A percentile compares a stretch with the other conserved stretches of the same genome.
phyloP scores from a whole-genome alignment of 2,888 invertebrate genomes.

The Meliscaeva auricollis region DNA sequence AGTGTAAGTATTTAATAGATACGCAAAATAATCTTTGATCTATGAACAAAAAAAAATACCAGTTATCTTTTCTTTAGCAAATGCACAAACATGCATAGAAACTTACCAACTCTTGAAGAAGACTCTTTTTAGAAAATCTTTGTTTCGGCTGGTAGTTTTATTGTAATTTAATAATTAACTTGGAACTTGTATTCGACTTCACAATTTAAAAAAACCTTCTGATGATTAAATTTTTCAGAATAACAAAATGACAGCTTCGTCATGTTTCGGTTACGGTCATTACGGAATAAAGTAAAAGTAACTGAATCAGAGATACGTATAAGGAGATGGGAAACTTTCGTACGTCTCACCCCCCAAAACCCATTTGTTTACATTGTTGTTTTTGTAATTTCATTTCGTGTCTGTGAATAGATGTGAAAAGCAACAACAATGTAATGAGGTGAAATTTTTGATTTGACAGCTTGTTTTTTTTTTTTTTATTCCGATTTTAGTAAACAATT shows the following conservation, averaged over 20 bases:
- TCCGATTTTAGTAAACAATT: no score
- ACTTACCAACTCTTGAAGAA: slow-evolving; percentile 7
- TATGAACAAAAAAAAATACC: neutral
- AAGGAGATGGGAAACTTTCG: no score
- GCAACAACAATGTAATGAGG: no score
- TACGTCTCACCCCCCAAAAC: no score
- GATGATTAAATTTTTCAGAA: slow-evolving; percentile 9
- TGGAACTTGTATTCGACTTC: no score
- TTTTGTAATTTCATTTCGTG: no score
- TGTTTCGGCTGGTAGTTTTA: neutral
- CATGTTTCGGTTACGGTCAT: neutral
- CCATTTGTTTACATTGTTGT: no score
- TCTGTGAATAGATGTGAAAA: no score
- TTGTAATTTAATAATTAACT: no score
- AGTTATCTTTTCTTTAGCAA: neutral
- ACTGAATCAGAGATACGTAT: no score
- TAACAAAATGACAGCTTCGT: slow-evolving; percentile 9
- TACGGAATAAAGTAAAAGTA: neutral
- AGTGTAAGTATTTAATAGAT: neutral
- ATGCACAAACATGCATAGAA: neutral
- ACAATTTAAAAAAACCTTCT: neutral
- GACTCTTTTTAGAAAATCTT: neutral
- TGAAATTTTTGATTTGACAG: no score
- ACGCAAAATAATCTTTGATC: neutral
- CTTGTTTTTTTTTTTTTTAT: no score